Evolutionary conservation across 2,888 invertebrate species (phyloP).

Genomic region (Drosophila paracracens): DNA sequence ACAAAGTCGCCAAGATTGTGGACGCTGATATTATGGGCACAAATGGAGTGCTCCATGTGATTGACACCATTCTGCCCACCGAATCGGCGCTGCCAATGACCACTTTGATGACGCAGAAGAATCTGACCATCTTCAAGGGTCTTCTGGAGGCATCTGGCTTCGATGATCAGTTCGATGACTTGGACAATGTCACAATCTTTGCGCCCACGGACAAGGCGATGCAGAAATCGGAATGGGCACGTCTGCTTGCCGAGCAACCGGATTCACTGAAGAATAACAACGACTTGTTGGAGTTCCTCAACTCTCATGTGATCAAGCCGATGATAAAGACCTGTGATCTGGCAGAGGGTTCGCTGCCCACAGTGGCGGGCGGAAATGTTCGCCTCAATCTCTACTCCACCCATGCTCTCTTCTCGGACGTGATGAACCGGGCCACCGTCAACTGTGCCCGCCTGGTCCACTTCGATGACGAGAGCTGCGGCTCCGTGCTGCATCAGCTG

Average conservation of each 20-base stretch:
- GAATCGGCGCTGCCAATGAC: conserved; percentile 85
- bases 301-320: conserved; percentile 88
- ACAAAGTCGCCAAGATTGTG: conserved; percentile 87
- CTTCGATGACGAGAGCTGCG: conserved; percentile 88
- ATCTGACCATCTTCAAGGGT: conserved; percentile 87
- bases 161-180: conserved; percentile 86
- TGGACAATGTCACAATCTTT: conserved; percentile 88
- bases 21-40: conserved; percentile 88
- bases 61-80: conserved; percentile 89
- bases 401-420: conserved; percentile 86
- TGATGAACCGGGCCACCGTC: conserved; percentile 88
- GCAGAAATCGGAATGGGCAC: conserved; percentile 84
- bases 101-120: conserved; percentile 87
- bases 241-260: conserved; percentile 82
- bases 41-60: conserved; percentile 90
- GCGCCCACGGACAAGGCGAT: conserved; percentile 89
- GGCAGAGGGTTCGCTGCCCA: conserved; percentile 86
- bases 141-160: conserved; percentile 86
- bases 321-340: conserved; percentile 87
- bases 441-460: conserved; percentile 89
- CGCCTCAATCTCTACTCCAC: conserved; percentile 88
- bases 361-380: conserved; percentile 86
- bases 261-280: conserved; percentile 82
- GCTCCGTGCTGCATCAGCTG: conserved; percentile 89
- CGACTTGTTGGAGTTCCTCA: conserved; percentile 87